Evolutionary conservation across 2,113 vertebrate genomes (phyloP), one percentile per base, ranked within the genome.

Genomic region (Poecilia latipinna): DNA sequence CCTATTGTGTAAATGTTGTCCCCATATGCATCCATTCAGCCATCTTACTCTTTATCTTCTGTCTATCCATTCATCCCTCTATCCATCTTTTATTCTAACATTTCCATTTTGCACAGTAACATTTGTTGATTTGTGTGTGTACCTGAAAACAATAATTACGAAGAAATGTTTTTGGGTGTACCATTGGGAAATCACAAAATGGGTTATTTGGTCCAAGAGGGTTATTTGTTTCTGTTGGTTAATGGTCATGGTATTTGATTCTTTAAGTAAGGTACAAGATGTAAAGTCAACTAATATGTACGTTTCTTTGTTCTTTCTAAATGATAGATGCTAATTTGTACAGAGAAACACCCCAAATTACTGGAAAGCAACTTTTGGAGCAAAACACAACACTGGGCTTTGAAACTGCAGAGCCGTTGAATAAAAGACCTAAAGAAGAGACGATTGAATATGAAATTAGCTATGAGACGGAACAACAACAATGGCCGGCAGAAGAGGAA

Each of bases 401-500:
- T 44, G 51, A 70, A 51, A 29, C 48, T 19, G 31, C 67, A 13
- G 72, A 77, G 22, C 74, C 39, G 0, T 1, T 28, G 37, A 3
- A 37, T 10, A 51, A 39, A 64, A 39, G 17, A 48, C 70, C 51
- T 4, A 89, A 90, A 78, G 78, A 80, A 48, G 83, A 85, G 67
- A 11, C 39, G 65, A 51, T 12, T 51, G 85, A 89, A 57, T 69
- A 7, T 65, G 74, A 70, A 1, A 61, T 82, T 57, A 44, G 12
- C 8, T 68, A 4, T 4, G 35, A 1, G 65, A 10, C 35, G 61
- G 29, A 75, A 39, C 44, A 48, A 35, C 60, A 61, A 35, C 35
- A 66, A 31, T n/a, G 1, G 0, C 39, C 12, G 13, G 62, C n/a
- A 4, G 65, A 26, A 54, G 6, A 17, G 7, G 37, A 75, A 22